These are phyloP conservation scores for Catagonus wagneri DNA, from an alignment of 2,113 vertebrate species.

Conservation along the genomic window DNA sequence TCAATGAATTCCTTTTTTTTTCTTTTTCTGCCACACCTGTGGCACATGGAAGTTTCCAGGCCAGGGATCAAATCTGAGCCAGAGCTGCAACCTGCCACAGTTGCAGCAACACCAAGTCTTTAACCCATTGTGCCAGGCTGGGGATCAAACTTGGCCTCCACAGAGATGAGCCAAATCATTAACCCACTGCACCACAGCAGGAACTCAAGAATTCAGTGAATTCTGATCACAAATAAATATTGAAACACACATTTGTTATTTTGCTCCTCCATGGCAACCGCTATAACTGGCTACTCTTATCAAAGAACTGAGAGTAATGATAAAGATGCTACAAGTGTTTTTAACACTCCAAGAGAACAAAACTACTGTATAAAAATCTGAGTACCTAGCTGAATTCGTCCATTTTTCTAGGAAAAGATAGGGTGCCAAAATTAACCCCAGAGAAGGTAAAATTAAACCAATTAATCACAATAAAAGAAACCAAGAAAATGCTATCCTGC, in stretches of 20 bases:
- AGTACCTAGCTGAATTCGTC: background rate
- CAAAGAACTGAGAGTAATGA: constrained; percentile 29
- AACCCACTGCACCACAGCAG: no score
- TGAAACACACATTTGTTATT: background rate
- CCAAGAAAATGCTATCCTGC: background rate
- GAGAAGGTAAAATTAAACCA: background rate
- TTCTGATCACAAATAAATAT: background rate
- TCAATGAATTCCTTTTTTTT: no score
- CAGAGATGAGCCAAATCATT: no score
- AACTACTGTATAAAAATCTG: background rate
- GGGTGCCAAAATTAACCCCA: constrained; percentile 6
- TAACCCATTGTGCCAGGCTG: no score
- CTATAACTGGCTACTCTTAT: background rate
- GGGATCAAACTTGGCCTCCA: no score
- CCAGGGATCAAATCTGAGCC: no score
- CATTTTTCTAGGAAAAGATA: background rate
- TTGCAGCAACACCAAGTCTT: no score
- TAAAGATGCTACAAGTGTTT: background rate
- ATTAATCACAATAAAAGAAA: background rate
- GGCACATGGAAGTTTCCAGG: no score
- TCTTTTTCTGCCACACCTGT: no score
- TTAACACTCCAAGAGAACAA: background rate
- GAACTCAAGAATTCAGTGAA: background rate
- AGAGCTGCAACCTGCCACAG: no score
- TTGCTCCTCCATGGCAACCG: background rate